phyloP scores from a whole-genome alignment of 2,888 invertebrate species.

The Phengaris alcon region DNA sequence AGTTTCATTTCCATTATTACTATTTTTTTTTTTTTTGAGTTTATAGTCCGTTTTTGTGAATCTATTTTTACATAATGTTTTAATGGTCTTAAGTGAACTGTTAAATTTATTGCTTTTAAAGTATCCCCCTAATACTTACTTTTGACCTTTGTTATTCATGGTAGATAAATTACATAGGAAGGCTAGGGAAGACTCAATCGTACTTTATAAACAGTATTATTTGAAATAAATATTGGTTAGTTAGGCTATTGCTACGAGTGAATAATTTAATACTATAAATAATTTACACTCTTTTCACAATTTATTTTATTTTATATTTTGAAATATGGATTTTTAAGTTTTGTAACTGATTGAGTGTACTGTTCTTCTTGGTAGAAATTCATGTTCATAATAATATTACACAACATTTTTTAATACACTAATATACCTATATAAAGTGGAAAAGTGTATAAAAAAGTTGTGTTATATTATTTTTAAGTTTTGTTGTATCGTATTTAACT shows the following conservation, averaged over 20 bases:
- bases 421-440: too few species aligned
- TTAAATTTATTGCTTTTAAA: slow-evolving; percentile 19
- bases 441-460: too few species aligned
- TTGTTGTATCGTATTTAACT: too few species aligned
- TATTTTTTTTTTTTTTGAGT: not conserved
- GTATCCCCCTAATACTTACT: not conserved
- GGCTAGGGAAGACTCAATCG: not conserved
- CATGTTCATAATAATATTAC: too few species aligned
- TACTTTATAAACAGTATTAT: not conserved
- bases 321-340: too few species aligned
- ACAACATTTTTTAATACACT: too few species aligned
- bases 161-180: not conserved
- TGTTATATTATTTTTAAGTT: too few species aligned
- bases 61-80: not conserved
- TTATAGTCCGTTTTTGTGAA: not conserved
- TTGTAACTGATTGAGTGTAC: too few species aligned
- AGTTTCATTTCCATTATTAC: not conserved
- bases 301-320: not conserved
- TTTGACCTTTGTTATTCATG: not conserved
- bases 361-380: too few species aligned
- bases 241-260: too few species aligned
- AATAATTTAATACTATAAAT: too few species aligned
- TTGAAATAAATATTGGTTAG: not conserved
- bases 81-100: not conserved
- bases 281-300: not conserved